Conservation (phyloP, 2,113 vertebrate genomes). For the Phasianus colchicus region DNA sequence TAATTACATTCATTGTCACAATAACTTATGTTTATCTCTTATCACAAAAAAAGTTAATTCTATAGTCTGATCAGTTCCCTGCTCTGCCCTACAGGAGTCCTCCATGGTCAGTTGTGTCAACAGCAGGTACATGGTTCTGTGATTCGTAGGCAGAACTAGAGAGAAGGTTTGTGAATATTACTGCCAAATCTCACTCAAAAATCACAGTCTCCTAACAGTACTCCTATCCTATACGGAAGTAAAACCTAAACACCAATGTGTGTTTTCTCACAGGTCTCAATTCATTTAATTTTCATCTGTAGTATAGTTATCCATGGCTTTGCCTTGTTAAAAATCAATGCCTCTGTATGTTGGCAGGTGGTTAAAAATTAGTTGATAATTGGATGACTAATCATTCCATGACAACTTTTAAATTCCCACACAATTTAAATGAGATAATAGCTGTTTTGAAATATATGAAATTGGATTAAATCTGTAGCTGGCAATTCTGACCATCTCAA, state of each 20-base stretch:
- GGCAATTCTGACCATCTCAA: not conserved
- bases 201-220: not conserved
- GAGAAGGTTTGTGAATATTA: not conserved
- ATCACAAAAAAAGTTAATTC: not conserved
- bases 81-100: not conserved
- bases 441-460: not conserved
- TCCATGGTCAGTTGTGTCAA: not conserved
- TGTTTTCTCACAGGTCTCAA: not conserved
- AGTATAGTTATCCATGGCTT: not conserved
- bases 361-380: constrained; percentile 5
- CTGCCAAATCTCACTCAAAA: not conserved
- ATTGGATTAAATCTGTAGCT: not conserved
- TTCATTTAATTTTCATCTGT: not conserved
- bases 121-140: not conserved
- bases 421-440: constrained; percentile 8
- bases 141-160: not conserved
- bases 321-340: constrained; percentile 6
- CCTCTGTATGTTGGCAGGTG: not conserved
- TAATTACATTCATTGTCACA: not conserved
- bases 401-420: constrained; percentile 2
- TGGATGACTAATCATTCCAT: not conserved
- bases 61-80: not conserved
- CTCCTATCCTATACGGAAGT: not conserved
- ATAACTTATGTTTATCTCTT: not conserved
- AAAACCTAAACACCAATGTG: not conserved